Evolutionary conservation across 2,797 vertebrate genomes (phyloP).

Genomic region (Cercopithecus petaurista): DNA sequence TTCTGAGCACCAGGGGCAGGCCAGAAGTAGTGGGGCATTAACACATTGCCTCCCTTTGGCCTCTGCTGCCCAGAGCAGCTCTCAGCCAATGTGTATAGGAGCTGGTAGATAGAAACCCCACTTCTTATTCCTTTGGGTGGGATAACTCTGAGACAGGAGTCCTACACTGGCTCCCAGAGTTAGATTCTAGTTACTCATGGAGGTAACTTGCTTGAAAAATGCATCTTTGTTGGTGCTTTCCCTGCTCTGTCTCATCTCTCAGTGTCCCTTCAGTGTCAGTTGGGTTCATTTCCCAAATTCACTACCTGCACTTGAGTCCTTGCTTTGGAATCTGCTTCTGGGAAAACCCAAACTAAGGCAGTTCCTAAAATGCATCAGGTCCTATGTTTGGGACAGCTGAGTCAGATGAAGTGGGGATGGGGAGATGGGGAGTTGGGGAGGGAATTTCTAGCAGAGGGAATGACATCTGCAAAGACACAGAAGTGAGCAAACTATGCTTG

Average conservation of each 20-base stretch:
- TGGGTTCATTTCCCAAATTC: neutral
- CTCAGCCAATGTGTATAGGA: neutral
- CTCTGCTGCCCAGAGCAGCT: neutral
- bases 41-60: too few relatives aligned
- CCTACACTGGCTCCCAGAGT: neutral
- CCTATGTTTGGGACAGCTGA: neutral
- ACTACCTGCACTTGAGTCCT: neutral
- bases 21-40: neutral
- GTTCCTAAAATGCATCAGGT: neutral
- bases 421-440: neutral
- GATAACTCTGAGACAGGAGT: neutral
- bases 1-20: neutral
- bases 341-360: neutral
- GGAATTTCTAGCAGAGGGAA: neutral
- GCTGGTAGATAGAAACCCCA: neutral
- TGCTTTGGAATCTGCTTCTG: slow-evolving; percentile 25
- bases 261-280: neutral
- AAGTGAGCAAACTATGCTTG: neutral
- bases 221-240: neutral
- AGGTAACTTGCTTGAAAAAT: neutral
- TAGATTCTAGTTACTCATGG: neutral
- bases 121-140: neutral
- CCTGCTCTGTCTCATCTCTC: neutral
- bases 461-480: neutral
- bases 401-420: neutral